These are phyloP conservation scores for Thunnus maccoyii DNA, from an alignment of 2,113 vertebrate species.

Conservation along the genomic window DNA sequence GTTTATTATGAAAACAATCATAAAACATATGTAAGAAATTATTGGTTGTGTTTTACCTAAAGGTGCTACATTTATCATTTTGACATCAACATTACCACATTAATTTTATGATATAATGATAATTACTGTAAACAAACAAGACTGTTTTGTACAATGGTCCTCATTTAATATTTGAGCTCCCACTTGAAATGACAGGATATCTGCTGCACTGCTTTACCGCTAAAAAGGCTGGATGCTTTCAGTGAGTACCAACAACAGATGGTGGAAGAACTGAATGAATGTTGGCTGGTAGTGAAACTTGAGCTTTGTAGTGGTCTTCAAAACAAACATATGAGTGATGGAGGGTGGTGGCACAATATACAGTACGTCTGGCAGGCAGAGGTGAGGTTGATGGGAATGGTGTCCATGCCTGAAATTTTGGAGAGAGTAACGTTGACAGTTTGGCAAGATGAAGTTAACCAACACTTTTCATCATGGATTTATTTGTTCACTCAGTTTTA, in stretches of 20 bases:
- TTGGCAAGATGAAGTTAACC: background rate
- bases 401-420: conserved; percentile 5
- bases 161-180: background rate
- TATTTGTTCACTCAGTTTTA: no score
- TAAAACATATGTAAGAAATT: conserved; percentile 10
- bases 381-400: conserved; percentile 10
- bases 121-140: conserved; percentile 2
- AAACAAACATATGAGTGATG: conserved; percentile 48
- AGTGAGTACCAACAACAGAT: conserved; percentile 52
- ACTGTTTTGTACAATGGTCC: background rate
- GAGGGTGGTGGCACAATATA: conserved; percentile 28
- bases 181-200: conserved; percentile 7
- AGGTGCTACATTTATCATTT: background rate
- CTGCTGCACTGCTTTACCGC: conserved; percentile 1
- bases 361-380: conserved; percentile 24
- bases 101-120: conserved; percentile 1
- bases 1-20: conserved; percentile 23
- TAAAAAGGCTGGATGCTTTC: conserved; percentile 25
- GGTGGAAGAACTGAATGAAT: conserved; percentile 40
- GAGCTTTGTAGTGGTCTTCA: conserved; percentile 51
- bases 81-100: background rate
- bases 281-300: conserved; percentile 27
- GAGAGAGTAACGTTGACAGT: background rate
- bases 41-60: background rate
- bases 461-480: background rate